A percentile compares a stretch with the other conserved stretches of the same genome.
These are phyloP conservation scores for Orchesella cincta DNA, from an alignment of 1,140 invertebrate genomes.

Conservation along the genomic window DNA sequence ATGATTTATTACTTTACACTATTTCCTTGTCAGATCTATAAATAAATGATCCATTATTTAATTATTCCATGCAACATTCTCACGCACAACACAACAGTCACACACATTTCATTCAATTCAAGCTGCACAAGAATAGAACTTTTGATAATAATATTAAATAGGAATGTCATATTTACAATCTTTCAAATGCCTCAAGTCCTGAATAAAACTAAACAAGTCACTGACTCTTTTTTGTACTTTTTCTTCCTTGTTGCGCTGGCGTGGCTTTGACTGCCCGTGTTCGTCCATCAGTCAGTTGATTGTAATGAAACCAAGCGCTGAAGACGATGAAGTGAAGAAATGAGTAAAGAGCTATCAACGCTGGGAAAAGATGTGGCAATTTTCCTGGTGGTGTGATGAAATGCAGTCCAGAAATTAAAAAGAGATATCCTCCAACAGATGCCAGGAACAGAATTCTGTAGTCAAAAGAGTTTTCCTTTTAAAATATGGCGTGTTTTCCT, in stretches of 20 bases:
- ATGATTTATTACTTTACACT: not conserved
- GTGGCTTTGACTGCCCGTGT: not conserved
- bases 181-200: not conserved
- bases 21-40: not conserved
- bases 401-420: slow-evolving; percentile 64
- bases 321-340: slow-evolving; percentile 83
- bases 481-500: not conserved
- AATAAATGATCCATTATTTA: not conserved
- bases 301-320: slow-evolving; percentile 77
- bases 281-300: slow-evolving; percentile 63
- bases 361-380: slow-evolving; percentile 83
- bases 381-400: slow-evolving; percentile 68
- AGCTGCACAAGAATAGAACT: no score
- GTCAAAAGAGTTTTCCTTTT: not conserved
- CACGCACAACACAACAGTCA: no score
- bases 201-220: not conserved
- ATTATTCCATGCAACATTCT: no score
- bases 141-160: no score
- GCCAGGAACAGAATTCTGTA: slow-evolving; percentile 56
- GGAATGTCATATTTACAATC: no score
- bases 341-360: slow-evolving; percentile 78
- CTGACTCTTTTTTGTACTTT: not conserved
- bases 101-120: no score
- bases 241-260: not conserved
- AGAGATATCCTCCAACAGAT: slow-evolving; percentile 62